phyloP scores from a whole-genome alignment of 2,797 vertebrate genomes.

The Xerus rutilus region DNA sequence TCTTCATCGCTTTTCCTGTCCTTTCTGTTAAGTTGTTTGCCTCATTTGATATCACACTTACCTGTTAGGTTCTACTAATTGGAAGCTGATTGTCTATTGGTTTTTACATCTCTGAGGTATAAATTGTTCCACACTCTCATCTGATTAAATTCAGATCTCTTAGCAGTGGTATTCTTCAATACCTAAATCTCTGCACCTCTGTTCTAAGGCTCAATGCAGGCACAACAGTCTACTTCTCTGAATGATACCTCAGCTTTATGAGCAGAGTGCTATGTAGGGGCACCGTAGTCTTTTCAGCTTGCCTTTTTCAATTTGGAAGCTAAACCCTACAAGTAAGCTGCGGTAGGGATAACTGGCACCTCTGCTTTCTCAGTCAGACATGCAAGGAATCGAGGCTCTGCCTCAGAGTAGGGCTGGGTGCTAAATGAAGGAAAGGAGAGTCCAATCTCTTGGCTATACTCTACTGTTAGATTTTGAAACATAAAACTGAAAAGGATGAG shows the following conservation, averaged over 20 bases:
- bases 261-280: neutral
- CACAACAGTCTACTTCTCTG: neutral
- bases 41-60: neutral
- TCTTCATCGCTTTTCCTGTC: neutral
- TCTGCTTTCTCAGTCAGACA: neutral
- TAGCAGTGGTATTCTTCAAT: no score
- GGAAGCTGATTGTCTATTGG: neutral
- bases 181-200: neutral
- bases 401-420: neutral
- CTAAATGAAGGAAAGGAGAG: neutral
- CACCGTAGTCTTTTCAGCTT: neutral
- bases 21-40: neutral
- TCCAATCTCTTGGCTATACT: neutral
- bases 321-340: neutral
- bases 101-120: neutral
- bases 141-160: neutral
- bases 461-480: neutral
- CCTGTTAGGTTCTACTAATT: neutral
- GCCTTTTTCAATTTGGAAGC: neutral
- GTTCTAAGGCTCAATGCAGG: neutral
- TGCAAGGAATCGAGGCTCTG: neutral
- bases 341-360: neutral
- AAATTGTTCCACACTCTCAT: neutral
- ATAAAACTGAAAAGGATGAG: neutral
- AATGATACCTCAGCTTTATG: neutral